phyloP scores from a whole-genome alignment of 2,888 invertebrate genomes.

The Clusia tigrina region DNA sequence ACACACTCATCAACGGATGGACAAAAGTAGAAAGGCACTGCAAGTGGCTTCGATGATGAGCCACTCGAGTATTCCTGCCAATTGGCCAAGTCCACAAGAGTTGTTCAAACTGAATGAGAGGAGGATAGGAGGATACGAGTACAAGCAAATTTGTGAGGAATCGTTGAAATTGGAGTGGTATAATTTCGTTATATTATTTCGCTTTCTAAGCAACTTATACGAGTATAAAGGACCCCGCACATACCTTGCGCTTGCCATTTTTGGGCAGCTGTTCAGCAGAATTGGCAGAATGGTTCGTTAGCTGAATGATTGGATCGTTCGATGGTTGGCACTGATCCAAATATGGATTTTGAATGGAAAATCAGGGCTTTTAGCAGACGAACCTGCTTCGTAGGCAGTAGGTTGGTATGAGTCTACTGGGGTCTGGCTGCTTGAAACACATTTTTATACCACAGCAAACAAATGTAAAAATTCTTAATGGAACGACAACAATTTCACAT shows the following conservation, averaged over 20 bases:
- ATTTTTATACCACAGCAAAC: too few species aligned
- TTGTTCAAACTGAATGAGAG: not conserved
- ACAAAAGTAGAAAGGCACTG: not conserved
- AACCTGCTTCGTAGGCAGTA: too few species aligned
- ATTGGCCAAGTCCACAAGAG: not conserved
- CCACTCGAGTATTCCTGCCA: too few species aligned
- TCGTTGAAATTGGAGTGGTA: too few species aligned
- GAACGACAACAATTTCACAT: too few species aligned
- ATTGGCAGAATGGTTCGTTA: not conserved
- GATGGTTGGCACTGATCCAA: slow-evolving; percentile 19
- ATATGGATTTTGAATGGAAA: slow-evolving; percentile 26
- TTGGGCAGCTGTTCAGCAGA: not conserved
- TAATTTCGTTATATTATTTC: not conserved
- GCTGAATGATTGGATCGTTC: not conserved
- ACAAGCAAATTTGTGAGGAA: not conserved
- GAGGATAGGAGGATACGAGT: not conserved
- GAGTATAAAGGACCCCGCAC: too few species aligned
- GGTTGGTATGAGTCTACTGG: too few species aligned
- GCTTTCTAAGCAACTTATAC: too few species aligned
- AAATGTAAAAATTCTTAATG: too few species aligned
- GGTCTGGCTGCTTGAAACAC: too few species aligned
- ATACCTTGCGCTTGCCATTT: slow-evolving; percentile 27
- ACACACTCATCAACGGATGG: slow-evolving; percentile 26
- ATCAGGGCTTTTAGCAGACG: too few species aligned
- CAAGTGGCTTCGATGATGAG: not conserved